Base-by-base conservation (phyloP, 2,113 vertebrate genomes). In the Macheiramphus alcinus region DNA sequence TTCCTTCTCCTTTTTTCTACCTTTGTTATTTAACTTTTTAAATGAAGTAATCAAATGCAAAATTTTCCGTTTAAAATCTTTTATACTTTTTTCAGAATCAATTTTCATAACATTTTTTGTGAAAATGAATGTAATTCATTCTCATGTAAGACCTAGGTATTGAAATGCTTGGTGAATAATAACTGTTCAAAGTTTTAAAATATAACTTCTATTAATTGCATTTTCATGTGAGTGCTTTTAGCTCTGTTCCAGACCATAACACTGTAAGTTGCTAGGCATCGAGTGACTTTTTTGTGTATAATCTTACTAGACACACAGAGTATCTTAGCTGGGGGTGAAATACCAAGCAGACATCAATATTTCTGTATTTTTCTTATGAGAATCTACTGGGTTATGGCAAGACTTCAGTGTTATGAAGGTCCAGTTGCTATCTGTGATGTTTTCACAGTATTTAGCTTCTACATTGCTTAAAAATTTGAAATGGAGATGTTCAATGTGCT, bases 291-390 rank as follows among this genome's bases (percentile, higher is more conserved):
- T 68, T 43, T 36, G 16, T n/a, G 31, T 11, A 5, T 47, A 4
- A 10, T 9, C 15, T 47, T 6, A 8, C 5, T 25, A 38, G 55
- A 4, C 15, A 4, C 16, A 23, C 27, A 18, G 42, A 9, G 10
- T 13, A 4, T 9, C 72, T 31, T 2, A 26, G 45, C 36, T 45
- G 70, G 31, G 34, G 87, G 18, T 59, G 84, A 62, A 48, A 52
- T 32, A 29, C 56, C 34, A 11, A 20, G 43, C 53, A 76, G 43
- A 6, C 7, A 13, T 11, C 34, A 25, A 2, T 50, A 13, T 18
- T 36, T 4, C 7, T 3, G 2, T 27, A 4, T 15, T 1, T 75
- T 53, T 40, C 31, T 55, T 9, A 0, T 0, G 3, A 31, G 58
- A 7, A 15, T 48, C 36, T 36, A 0, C 19, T 14, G 67, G 34